Evolutionary conservation across 2,113 vertebrate genomes (phyloP).

Genomic region (Paramisgurnus dabryanus): DNA sequence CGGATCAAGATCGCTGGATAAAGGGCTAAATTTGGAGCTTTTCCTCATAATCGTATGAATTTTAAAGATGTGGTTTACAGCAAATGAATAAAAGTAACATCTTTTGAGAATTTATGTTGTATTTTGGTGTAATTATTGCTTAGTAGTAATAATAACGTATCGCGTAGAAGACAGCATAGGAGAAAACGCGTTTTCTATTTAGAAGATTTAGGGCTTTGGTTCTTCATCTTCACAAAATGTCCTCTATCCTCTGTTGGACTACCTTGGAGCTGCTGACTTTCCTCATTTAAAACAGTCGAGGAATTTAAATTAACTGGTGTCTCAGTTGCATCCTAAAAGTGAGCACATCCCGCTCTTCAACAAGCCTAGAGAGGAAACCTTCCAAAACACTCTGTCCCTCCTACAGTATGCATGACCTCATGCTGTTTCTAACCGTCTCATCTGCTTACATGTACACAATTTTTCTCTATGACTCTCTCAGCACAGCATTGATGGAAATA

Average conservation of each 20-base stretch:
- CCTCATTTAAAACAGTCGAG: background rate
- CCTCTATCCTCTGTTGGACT: background rate
- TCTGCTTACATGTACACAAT: conserved; percentile 47
- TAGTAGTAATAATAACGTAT: no score
- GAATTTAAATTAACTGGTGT: conserved; percentile 25
- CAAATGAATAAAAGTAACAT: no score
- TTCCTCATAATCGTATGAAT: no score
- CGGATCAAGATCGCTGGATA: no score
- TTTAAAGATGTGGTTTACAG: no score
- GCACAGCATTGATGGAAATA: conserved; percentile 32
- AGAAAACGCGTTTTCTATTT: no score
- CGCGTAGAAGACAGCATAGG: no score
- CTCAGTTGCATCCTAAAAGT: conserved; percentile 6
- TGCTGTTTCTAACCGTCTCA: conserved; percentile 39
- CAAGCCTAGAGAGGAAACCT: conserved; percentile 18
- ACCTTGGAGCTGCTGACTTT: conserved; percentile 29
- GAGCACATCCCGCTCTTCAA: conserved; percentile 16
- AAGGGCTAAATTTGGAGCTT: no score
- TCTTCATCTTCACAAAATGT: conserved; percentile 33
- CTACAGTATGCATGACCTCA: conserved; percentile 5
- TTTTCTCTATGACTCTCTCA: conserved; percentile 33
- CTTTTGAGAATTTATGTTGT: no score
- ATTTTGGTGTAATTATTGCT: no score
- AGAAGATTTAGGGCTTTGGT: no score
- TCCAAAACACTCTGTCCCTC: background rate